Percentiles rank a stretch among this genome's conserved stretches.
Evolutionary conservation across 2,113 vertebrate genomes (phyloP).

Genomic region (Accipiter virgatus): DNA sequence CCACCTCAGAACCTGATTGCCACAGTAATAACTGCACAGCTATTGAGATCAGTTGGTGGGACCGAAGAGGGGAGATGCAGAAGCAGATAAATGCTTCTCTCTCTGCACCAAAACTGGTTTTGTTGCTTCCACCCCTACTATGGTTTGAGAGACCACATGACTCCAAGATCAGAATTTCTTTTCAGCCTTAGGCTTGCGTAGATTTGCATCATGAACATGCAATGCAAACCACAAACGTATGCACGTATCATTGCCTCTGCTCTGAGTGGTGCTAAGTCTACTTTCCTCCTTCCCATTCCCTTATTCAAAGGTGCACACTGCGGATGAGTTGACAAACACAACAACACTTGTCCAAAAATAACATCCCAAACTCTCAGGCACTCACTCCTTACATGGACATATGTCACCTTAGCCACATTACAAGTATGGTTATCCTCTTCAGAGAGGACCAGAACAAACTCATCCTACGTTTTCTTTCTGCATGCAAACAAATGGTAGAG

Average conservation of each 20-base stretch:
- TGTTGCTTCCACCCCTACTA: background rate
- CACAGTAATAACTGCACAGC: background rate
- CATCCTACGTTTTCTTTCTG: background rate
- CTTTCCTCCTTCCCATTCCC: background rate
- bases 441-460: background rate
- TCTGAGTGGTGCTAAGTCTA: background rate
- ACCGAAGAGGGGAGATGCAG: background rate
- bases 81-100: background rate
- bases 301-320: background rate
- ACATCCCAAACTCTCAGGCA: background rate
- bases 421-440: background rate
- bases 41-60: background rate
- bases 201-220: background rate
- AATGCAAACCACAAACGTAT: background rate
- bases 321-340: accelerated
- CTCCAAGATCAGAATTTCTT: background rate
- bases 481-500: background rate
- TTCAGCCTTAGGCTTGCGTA: background rate
- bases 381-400: background rate
- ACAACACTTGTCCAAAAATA: background rate
- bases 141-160: background rate
- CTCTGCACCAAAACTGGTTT: background rate
- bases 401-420: background rate
- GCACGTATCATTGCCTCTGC: background rate
- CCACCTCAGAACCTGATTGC: background rate